Base-by-base conservation (phyloP, 1,140 invertebrate genomes). In the Hormaphis cornu region DNA sequence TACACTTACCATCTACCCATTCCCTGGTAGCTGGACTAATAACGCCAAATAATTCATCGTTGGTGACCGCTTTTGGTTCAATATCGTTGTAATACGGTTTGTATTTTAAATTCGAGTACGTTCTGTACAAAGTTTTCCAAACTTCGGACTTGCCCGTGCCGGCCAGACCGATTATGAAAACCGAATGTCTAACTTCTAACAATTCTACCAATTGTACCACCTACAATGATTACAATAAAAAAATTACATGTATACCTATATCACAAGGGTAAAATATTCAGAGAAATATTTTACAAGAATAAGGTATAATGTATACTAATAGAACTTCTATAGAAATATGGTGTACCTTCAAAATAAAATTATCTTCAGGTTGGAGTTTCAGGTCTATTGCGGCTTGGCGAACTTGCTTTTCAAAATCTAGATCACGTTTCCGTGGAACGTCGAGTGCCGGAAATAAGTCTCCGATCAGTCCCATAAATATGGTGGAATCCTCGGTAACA, bases 21-120 rank as follows among this genome's bases (percentile, higher is more conserved):
- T 97, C 95, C 74, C 94, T 83, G 0, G 95, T 97, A 0, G 91
- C 82, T 14, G 93, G 90, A 82, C 97, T 97, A 63, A 98, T 96
- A 52, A 95, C 86, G 14, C 95, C 95, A 80, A 96, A 98, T 20
- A 97, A 81, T 77, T 97, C 95, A 75, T 97, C 92, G 75, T 94
- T 97, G 0, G 93, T 96, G 6, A 97, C 91, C 33, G 93, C 93
- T 80, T 96, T 96, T 2, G 95, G 95, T 77, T 97, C 93, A 6
- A 98, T 79, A 77, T 97, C 94, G 75, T 91, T 88, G 71, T 88
- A 94, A 44, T 85, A 80, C 1, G 95, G 94, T 76, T 91, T 94
- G 63, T 82, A 76, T 75, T 91, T 90, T 74, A 83, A 78, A 76
- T 88, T 88, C 63, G 81, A 79, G 77, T 96, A 95, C 0, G 93